Evolutionary conservation across 2,113 vertebrate genomes (phyloP).

Genomic region (Larimichthys crocea): DNA sequence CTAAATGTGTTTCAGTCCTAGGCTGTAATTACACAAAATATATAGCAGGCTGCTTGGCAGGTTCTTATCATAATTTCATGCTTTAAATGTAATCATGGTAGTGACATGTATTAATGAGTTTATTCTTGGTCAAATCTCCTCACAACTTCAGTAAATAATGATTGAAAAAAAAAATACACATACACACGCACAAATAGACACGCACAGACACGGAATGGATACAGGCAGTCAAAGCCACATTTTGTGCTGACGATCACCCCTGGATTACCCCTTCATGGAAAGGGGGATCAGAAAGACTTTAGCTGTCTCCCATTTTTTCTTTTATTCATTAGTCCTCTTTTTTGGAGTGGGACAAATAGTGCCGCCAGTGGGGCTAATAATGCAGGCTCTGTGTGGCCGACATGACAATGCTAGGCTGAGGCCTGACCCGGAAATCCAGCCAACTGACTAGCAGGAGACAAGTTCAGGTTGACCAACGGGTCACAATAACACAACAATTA

Average conservation of each 20-base stretch:
- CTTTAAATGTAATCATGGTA: slow-evolving; percentile 14
- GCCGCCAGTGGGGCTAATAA: slow-evolving; percentile 73
- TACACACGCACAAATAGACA: slow-evolving; percentile 22
- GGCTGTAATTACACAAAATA: slow-evolving; percentile 37
- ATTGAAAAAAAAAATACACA: slow-evolving; percentile 9
- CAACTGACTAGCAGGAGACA: slow-evolving; percentile 63
- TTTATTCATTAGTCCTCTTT: slow-evolving; percentile 78
- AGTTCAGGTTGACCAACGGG: slow-evolving; percentile 44
- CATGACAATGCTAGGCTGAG: slow-evolving; percentile 72
- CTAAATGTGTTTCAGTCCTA: neutral
- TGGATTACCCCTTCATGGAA: slow-evolving; percentile 82
- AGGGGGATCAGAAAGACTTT: slow-evolving; percentile 84
- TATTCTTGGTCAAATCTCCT: slow-evolving; percentile 9
- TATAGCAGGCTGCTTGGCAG: neutral
- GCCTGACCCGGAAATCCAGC: slow-evolving; percentile 65
- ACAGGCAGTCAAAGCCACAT: slow-evolving; percentile 72
- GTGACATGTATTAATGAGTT: neutral
- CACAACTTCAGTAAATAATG: slow-evolving; percentile 21
- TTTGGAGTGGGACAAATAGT: slow-evolving; percentile 81
- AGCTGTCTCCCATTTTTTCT: slow-evolving; percentile 76
- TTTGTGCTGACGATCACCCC: slow-evolving; percentile 82
- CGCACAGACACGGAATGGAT: slow-evolving; percentile 7
- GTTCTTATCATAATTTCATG: slow-evolving; percentile 14
- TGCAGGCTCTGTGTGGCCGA: slow-evolving; percentile 69
- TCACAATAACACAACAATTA: slow-evolving; percentile 46